Percentiles rank a stretch among this genome's conserved stretches.
Evolutionary conservation across 2,113 vertebrate species (phyloP).

Genomic region (Dipodomys stephensi): DNA sequence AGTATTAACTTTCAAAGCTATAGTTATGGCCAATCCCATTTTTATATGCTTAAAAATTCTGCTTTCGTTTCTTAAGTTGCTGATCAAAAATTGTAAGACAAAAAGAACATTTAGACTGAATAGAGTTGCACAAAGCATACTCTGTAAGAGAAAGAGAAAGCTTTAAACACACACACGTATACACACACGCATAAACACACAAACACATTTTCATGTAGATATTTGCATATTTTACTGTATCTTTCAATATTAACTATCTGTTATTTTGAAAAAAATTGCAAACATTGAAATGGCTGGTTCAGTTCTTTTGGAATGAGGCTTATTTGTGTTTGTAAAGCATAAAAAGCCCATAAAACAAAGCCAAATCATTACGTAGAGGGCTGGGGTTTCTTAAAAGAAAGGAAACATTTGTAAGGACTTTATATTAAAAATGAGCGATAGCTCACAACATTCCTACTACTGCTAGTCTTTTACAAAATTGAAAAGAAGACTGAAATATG

Average conservation of each 20-base stretch:
- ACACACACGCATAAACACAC: neutral
- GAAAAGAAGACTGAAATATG: neutral
- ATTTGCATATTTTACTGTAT: neutral
- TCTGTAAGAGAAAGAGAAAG: neutral
- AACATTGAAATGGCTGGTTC: neutral
- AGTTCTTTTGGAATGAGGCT: neutral
- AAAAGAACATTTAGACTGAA: neutral
- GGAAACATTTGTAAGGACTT: neutral
- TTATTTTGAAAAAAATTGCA: conserved; percentile 25
- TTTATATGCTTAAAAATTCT: conserved; percentile 7
- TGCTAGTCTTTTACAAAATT: neutral
- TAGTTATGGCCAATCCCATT: neutral
- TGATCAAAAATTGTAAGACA: neutral
- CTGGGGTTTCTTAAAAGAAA: neutral
- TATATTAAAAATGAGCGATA: neutral
- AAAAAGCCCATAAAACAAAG: conserved; percentile 31
- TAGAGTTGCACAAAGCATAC: neutral
- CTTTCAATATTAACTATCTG: neutral
- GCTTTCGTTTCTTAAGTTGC: neutral
- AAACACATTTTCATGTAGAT: neutral
- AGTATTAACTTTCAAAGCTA: conserved; percentile 14
- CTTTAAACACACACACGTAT: neutral
- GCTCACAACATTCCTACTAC: neutral
- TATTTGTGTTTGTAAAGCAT: neutral
- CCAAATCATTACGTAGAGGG: neutral